Evolutionary conservation across 2,888 invertebrate species (phyloP).

Genomic region (Cephus runcator): DNA sequence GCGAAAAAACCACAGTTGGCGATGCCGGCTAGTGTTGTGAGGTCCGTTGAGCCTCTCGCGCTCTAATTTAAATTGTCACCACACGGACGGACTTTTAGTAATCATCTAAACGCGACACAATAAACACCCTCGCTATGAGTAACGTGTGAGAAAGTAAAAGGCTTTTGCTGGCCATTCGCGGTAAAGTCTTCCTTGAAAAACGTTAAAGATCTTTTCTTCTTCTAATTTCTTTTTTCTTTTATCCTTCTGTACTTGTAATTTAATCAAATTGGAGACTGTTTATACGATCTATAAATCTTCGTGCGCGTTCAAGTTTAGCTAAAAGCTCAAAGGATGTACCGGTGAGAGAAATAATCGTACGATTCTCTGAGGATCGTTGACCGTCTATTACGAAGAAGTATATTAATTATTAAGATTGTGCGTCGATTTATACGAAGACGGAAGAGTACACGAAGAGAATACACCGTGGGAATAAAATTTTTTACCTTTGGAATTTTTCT

Average conservation of each 20-base stretch:
- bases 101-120: background rate
- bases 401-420: background rate
- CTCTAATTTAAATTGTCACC: conserved; percentile 4
- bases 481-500: background rate
- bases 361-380: background rate
- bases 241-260: background rate
- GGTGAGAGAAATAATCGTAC: background rate
- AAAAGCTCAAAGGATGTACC: conserved; percentile 1
- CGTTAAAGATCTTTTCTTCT: background rate
- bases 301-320: background rate
- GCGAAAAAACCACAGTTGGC: conserved; percentile 23
- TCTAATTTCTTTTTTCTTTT: background rate
- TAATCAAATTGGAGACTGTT: background rate
- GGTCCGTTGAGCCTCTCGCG: conserved; percentile 19
- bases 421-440: background rate
- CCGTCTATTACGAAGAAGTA: background rate
- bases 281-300: background rate
- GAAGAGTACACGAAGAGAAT: background rate
- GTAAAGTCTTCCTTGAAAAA: background rate
- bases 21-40: conserved; percentile 20
- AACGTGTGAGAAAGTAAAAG: background rate
- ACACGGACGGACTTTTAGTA: background rate
- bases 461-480: background rate
- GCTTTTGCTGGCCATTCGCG: background rate
- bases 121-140: conserved; percentile 1